Evolutionary conservation across 2,888 invertebrate species (phyloP).

Genomic region (Amphimallon solstitiale): DNA sequence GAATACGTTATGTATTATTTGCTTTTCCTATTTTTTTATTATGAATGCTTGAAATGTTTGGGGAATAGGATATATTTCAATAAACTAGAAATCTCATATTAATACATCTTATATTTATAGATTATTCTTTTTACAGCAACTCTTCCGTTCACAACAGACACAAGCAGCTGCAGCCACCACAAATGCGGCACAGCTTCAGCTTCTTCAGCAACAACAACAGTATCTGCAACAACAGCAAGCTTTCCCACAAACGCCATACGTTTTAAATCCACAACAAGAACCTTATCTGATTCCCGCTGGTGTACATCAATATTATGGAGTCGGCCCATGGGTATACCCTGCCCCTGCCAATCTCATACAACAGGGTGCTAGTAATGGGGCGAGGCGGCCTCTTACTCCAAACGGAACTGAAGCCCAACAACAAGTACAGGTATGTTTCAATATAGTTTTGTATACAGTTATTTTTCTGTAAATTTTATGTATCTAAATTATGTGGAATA

Average conservation of each 20-base stretch:
- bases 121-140: slow-evolving; percentile 74
- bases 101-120: too few species aligned
- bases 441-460: slow-evolving; percentile 56
- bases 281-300: slow-evolving; percentile 86
- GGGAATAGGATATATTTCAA: too few species aligned
- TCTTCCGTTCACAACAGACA: slow-evolving; percentile 88
- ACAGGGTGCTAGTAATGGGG: slow-evolving; percentile 71
- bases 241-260: slow-evolving; percentile 85
- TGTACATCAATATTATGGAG: slow-evolving; percentile 92
- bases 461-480: neutral
- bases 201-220: slow-evolving; percentile 82
- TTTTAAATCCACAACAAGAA: slow-evolving; percentile 77
- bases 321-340: slow-evolving; percentile 94
- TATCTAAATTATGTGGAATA: slow-evolving; percentile 2
- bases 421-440: slow-evolving; percentile 67
- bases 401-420: slow-evolving; percentile 70
- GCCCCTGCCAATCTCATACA: slow-evolving; percentile 73
- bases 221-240: slow-evolving; percentile 77
- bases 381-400: slow-evolving; percentile 82
- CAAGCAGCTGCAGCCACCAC: slow-evolving; percentile 75
- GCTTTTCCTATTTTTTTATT: too few species aligned
- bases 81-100: too few species aligned
- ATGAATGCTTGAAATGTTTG: too few species aligned
- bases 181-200: slow-evolving; percentile 75
- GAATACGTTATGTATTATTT: too few species aligned